These are phyloP conservation scores for Athripsodes cinereus DNA, from an alignment of 2,888 invertebrate genomes.

Conservation along the genomic window DNA sequence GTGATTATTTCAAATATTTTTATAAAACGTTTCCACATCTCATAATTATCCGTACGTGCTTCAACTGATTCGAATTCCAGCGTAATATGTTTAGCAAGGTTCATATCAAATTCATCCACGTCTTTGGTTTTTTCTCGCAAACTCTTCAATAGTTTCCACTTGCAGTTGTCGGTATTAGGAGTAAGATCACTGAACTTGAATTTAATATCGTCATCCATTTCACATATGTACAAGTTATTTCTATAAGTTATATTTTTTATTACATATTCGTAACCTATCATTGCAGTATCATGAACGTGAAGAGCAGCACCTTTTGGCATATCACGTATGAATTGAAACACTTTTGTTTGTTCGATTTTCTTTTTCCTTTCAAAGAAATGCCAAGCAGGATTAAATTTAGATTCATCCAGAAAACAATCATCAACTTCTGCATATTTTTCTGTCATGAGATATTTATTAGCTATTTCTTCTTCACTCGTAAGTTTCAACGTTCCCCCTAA, in stretches of 20 bases:
- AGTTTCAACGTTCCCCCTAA: slow-evolving; percentile 51
- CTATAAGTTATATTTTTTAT: slow-evolving; percentile 55
- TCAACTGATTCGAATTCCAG: slow-evolving; percentile 49
- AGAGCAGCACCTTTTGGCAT: slow-evolving; percentile 73
- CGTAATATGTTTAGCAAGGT: slow-evolving; percentile 50
- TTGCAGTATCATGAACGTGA: slow-evolving; percentile 63
- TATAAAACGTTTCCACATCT: slow-evolving; percentile 55
- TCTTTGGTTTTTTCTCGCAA: slow-evolving; percentile 40
- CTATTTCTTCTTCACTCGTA: slow-evolving; percentile 43
- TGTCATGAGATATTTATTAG: slow-evolving; percentile 54
- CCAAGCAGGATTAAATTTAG: slow-evolving; percentile 55
- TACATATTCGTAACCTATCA: slow-evolving; percentile 56
- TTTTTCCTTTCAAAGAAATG: slow-evolving; percentile 59
- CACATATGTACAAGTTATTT: slow-evolving; percentile 30
- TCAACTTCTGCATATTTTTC: slow-evolving; percentile 50
- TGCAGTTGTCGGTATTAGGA: slow-evolving; percentile 30
- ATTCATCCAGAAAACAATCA: slow-evolving; percentile 49
- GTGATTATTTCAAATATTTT: slow-evolving; percentile 49
- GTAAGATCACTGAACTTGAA: slow-evolving; percentile 35
- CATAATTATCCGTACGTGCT: slow-evolving; percentile 42
- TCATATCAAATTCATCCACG: slow-evolving; percentile 44
- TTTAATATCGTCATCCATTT: slow-evolving; percentile 32
- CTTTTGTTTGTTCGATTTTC: slow-evolving; percentile 53
- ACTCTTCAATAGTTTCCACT: slow-evolving; percentile 47
- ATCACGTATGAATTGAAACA: slow-evolving; percentile 58